Conservation (phyloP, 2,113 vertebrate species). For the Ochotona curzoniae region DNA sequence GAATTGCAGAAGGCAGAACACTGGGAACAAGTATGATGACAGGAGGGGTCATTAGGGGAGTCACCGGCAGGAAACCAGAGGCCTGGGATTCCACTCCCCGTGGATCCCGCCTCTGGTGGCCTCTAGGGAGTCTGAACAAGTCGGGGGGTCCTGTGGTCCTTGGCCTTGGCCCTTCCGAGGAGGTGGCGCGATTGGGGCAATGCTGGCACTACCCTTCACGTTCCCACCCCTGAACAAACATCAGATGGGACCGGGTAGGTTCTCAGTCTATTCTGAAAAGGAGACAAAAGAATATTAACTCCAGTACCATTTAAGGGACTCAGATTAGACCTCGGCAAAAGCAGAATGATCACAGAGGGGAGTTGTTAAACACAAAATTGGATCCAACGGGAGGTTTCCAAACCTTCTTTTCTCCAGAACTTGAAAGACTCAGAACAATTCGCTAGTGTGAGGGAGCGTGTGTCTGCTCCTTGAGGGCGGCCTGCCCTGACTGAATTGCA, state of each 20-base stretch:
- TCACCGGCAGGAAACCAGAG: neutral
- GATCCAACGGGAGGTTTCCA: conserved; percentile 1
- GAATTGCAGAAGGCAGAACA: neutral
- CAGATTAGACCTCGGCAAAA: neutral
- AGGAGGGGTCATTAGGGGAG: neutral
- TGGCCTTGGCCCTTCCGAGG: accelerated
- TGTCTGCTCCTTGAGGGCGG: accelerated
- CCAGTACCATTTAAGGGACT: neutral
- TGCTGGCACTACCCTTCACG: no score
- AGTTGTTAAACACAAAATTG: conserved; percentile 13
- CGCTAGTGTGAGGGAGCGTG: neutral
- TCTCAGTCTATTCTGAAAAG: conserved; percentile 9
- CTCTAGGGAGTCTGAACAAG: neutral
- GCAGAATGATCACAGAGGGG: conserved; percentile 11
- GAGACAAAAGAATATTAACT: conserved; percentile 53
- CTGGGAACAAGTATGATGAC: neutral
- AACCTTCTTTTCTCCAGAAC: neutral
- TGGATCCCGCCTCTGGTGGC: neutral
- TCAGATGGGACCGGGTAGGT: neutral
- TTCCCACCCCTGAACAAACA: neutral
- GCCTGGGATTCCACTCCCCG: neutral
- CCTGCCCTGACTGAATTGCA: neutral
- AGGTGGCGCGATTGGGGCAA: accelerated
- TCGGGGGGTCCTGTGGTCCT: accelerated
- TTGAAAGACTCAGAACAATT: neutral